phyloP scores from a whole-genome alignment of 2,113 vertebrate species.

The Abramis brama region DNA sequence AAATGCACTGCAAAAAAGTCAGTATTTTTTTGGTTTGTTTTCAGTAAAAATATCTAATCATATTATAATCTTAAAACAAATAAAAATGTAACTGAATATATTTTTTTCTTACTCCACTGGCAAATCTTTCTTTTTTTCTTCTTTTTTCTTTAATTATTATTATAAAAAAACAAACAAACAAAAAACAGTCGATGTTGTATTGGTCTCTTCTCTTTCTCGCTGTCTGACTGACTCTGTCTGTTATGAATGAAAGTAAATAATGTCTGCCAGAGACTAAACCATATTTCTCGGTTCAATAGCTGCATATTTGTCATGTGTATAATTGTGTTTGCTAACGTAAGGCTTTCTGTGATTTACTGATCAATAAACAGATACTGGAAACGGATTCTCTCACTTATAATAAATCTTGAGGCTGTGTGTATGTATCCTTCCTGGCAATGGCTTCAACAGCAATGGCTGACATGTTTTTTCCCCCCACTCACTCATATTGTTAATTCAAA shows the following conservation, averaged over 20 bases:
- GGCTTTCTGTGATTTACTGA: conserved; percentile 42
- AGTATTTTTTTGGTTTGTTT: background rate
- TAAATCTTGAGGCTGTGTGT: background rate
- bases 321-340: conserved; percentile 30
- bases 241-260: background rate
- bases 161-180: background rate
- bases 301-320: conserved; percentile 32
- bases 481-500: background rate
- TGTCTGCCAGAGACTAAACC: background rate
- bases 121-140: background rate
- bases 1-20: background rate
- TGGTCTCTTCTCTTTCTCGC: background rate
- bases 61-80: background rate
- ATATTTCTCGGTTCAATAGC: background rate
- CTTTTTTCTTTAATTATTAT: too few species aligned
- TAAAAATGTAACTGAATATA: background rate
- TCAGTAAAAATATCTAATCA: background rate
- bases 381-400: background rate
- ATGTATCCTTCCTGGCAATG: background rate
- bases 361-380: background rate
- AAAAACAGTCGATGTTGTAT: background rate
- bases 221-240: background rate
- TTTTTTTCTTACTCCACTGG: background rate
- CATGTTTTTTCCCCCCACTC: background rate
- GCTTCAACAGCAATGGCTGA: background rate